Evolutionary conservation across 2,113 vertebrate genomes (phyloP).

Genomic region (Alaudala cheleensis): DNA sequence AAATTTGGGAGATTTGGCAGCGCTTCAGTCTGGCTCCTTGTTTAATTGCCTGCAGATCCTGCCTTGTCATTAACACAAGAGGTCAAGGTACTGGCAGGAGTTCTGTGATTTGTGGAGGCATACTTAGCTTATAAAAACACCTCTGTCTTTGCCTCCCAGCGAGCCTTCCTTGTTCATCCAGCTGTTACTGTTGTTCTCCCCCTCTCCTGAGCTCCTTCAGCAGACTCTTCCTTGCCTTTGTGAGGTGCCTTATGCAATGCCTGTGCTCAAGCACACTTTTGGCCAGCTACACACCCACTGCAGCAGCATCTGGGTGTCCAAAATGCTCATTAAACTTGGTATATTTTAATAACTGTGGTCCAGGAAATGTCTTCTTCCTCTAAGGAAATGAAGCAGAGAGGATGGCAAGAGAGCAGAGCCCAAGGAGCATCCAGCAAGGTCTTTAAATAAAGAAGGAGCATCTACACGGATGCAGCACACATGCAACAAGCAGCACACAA

Average conservation of each 20-base stretch:
- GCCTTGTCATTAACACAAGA: constrained; percentile 37
- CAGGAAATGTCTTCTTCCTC: neutral
- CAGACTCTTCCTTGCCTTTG: neutral
- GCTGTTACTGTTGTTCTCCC: constrained; percentile 21
- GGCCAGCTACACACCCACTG: neutral
- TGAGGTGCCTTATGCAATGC: neutral
- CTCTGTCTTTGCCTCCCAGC: neutral
- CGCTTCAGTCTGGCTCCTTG: neutral
- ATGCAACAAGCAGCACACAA: neutral
- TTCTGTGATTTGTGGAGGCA: constrained; percentile 1
- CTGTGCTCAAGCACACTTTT: neutral
- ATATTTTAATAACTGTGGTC: neutral
- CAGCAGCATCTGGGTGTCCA: neutral
- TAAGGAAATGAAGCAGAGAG: neutral
- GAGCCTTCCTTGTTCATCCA: neutral
- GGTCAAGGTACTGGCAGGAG: constrained; percentile 46
- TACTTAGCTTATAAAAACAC: constrained; percentile 15
- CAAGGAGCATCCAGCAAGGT: neutral
- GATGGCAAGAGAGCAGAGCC: neutral
- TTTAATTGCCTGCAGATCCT: constrained; percentile 45
- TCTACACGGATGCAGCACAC: neutral
- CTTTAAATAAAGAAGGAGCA: neutral
- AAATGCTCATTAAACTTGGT: neutral
- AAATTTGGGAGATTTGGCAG: neutral
- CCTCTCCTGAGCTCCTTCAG: neutral